Evolutionary conservation across 2,888 invertebrate species (phyloP), one percentile per base, ranked within the genome.

Genomic region (Drosophila cracens): DNA sequence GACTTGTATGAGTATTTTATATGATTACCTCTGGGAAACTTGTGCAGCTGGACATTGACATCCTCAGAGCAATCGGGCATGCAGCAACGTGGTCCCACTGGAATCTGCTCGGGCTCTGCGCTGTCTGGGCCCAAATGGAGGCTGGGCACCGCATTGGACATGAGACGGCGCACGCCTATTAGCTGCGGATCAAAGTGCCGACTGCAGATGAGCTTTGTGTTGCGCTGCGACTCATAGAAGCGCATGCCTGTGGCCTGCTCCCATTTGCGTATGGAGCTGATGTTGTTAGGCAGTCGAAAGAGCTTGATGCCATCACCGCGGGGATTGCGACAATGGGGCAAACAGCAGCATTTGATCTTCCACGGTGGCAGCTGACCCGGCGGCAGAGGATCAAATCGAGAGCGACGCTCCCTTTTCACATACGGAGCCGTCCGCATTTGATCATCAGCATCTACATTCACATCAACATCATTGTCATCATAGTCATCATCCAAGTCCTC

Each of bases 231-330:
- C 56, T 87, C 84, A 2, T 75, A 82, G 29, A 87, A 90, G 7
- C 52, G 54, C 74, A 87, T 90, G 31, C 90, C 90, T 2, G 87
- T 90, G 11, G 87, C 89, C 31, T 60, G 38, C 34, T 90, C 87
- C 87, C 87, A 87, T 36, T 87, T 80, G 25, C 67, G 72, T 29
- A 87, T 80, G 21, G 76, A 70, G 29, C 27, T 51, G 2, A 61
- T 46, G 29, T 82, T 89, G 46, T 79, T 82, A 4, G 91, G 91
- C 62, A 92, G 82, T 4, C 91, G 91, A 38, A 91, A 92, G 4
- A 92, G 88, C 38, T 92, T 91, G 13, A 92, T 86, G 60, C 89
- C 82, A 25, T 92, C 90, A 10, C 83, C 79, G 5, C 91, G 90
- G n/a, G 83, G 90, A 49, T 83, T 82, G 5, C 92, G 90, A 25